Base-by-base conservation (phyloP, 2,888 invertebrate genomes). In the Bellardia pandia region DNA sequence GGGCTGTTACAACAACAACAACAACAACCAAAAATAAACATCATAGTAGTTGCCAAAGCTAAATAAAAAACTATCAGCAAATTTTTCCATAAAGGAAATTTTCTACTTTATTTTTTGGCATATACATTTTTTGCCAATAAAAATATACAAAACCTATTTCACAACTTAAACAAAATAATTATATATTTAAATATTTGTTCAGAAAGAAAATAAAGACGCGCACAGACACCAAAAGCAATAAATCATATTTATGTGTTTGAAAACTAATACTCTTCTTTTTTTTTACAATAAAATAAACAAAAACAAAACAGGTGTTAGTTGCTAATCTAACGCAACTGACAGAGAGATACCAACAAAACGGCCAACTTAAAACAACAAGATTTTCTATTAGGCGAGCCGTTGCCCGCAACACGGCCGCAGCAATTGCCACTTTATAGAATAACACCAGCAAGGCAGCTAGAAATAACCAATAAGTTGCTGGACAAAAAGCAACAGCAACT, bases 301-400 rank as follows among this genome's bases (percentile, higher is more conserved):
- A 23, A 75, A 81, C 56, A 66, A 78, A 79, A 80, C 87, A 87
- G 87, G 87, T 85, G 91, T 90, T 91, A 91, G 90, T 92, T 91
- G 91, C 90, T 89, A 88, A 89, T 91, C 84, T 76, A 84, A 88
- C 85, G 90, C 90, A 90, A 91, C 90, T 90, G 89, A 78, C 81
- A 85, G 69, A 77, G 88, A 89, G 88, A 89, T 90, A 88, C 82
- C 77, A 90, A 82, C 91, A 92, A 91, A 90, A 92, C 92, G 92
- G 92, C 92, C 88, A 90, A 88, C 85, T 58, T 69, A 88, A 82
- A 71, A 77, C 78, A 79, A 76, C 85, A 42, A 69, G 53, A 88
- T 79, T 86, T 78, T 72, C 86, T 80, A 86, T 64, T 86, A 85
- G 82, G 86, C 68, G 58, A 33, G 86, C 79, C 71, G 85, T 60